Base-by-base conservation (phyloP, 2,888 invertebrate genomes). In the Hecatera dysodea region DNA sequence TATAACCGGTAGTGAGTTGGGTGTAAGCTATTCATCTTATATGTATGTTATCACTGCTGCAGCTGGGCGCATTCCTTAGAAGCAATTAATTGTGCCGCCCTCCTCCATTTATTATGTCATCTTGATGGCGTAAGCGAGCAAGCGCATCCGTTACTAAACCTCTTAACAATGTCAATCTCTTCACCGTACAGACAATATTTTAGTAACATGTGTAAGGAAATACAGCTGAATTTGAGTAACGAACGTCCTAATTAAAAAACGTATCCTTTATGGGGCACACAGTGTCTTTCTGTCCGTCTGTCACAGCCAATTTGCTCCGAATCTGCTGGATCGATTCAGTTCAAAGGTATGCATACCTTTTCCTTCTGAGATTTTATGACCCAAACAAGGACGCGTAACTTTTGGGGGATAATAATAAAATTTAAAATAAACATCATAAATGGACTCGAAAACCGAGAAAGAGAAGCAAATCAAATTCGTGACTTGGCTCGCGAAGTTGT, bases 71-170 rank as follows among this genome's bases (percentile, higher is more conserved):
- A 91, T 92, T 92, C 89, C 92, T 90, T 83, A 85, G 89, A 87
- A 88, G 90, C 91, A 91, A 94, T 94, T 94, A 94, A 94, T 94
- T 92, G 89, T 89, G 86, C 85, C 80, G 82, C 87, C 89, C 81
- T 82, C 86, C 89, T 87, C 89, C 91, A 94, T 93, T 93, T 89
- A 91, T 94, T 90, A 93, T 83, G 90, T 91, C 91, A 90, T 92
- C 91, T 90, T 92, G 91, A 92, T 91, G 88, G 87, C 83, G 83
- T 84, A 86, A 87, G 86, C 86, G 68, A 87, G 83, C 75, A 76
- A 84, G 80, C 81, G 81, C 87, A 83, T 87, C 87, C 84, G 85
- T 87, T 87, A 87, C 80, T 71, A 63, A 84, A 81, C 81, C 83
- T 82, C 83, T 87, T 83, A 81, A 77, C 81, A 81, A 72, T 78